Percentiles rank a stretch among this genome's conserved stretches.
phyloP scores from a whole-genome alignment of 2,113 vertebrate genomes.

The Corapipo altera region DNA sequence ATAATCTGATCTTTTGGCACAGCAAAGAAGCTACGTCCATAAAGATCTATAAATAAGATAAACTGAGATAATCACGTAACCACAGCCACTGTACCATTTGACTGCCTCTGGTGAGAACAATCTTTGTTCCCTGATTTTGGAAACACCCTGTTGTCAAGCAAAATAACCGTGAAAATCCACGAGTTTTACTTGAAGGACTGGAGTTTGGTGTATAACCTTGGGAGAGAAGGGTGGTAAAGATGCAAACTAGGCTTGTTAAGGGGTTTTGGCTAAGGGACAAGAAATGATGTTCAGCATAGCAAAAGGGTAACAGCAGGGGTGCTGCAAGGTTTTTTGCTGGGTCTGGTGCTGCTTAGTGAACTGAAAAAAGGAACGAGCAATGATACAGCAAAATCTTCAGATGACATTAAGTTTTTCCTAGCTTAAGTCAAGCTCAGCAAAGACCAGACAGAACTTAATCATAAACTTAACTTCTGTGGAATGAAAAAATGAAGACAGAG shows the following conservation, averaged over 20 bases:
- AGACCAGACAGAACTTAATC: background rate
- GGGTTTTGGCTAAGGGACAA: background rate
- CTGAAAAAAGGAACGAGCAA: background rate
- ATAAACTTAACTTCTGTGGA: background rate
- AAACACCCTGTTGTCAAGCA: background rate
- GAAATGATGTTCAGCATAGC: background rate
- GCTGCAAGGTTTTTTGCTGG: background rate
- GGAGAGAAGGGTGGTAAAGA: background rate
- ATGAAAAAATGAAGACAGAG: background rate
- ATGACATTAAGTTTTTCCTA: background rate
- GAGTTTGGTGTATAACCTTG: background rate
- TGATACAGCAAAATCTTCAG: slow-evolving; percentile 60
- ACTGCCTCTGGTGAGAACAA: background rate
- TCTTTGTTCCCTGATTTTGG: background rate
- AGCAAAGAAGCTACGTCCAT: background rate
- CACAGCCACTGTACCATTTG: background rate
- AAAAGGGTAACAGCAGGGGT: slow-evolving; percentile 13
- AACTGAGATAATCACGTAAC: slow-evolving; percentile 38
- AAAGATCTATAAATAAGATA: slow-evolving; percentile 68
- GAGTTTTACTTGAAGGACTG: background rate
- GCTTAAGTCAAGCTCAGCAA: background rate
- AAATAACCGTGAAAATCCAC: background rate
- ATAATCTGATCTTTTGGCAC: slow-evolving; percentile 59
- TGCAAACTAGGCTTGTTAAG: background rate
- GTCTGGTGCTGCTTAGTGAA: slow-evolving; percentile 37